These are phyloP conservation scores for Pyrgus malvae DNA, from an alignment of 2,888 invertebrate genomes.

Conservation along the genomic window DNA sequence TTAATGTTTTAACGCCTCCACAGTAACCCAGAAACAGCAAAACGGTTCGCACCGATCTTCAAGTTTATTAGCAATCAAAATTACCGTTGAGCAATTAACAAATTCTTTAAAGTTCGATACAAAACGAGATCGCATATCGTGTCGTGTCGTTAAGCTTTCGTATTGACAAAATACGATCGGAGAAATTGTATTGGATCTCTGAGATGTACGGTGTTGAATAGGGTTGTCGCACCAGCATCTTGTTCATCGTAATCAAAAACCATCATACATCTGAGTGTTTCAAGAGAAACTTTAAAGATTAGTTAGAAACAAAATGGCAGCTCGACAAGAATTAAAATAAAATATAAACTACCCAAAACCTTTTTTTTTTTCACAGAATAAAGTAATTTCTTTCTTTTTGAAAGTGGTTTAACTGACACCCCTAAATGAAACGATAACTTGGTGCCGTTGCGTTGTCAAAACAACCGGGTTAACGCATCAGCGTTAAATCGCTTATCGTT, in stretches of 20 bases:
- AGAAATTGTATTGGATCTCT: background rate
- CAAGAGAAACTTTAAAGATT: too few species aligned
- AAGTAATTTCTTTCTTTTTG: too few species aligned
- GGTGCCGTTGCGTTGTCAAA: constrained; percentile 33
- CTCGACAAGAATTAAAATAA: too few species aligned
- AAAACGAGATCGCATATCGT: constrained; percentile 20
- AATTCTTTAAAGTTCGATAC: constrained; percentile 17
- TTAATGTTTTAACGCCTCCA: background rate
- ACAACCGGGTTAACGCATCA: constrained; percentile 37
- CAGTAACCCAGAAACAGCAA: constrained; percentile 18
- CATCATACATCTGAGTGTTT: too few species aligned
- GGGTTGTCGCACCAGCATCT: background rate
- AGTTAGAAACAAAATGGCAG: too few species aligned
- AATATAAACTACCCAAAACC: too few species aligned
- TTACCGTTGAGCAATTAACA: constrained; percentile 27
- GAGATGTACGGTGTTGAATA: background rate
- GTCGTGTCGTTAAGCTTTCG: constrained; percentile 14
- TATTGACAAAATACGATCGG: constrained; percentile 16
- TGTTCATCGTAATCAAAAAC: background rate
- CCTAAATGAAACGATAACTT: background rate
- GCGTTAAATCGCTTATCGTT: constrained; percentile 31
- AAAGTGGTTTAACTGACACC: background rate
- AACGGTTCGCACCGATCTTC: constrained; percentile 15
- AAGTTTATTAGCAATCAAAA: constrained; percentile 23
- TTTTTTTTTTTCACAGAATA: too few species aligned